Evolutionary conservation across 2,113 vertebrate species (phyloP), one percentile per base, ranked within the genome.

Genomic region (Vicugna pacos): DNA sequence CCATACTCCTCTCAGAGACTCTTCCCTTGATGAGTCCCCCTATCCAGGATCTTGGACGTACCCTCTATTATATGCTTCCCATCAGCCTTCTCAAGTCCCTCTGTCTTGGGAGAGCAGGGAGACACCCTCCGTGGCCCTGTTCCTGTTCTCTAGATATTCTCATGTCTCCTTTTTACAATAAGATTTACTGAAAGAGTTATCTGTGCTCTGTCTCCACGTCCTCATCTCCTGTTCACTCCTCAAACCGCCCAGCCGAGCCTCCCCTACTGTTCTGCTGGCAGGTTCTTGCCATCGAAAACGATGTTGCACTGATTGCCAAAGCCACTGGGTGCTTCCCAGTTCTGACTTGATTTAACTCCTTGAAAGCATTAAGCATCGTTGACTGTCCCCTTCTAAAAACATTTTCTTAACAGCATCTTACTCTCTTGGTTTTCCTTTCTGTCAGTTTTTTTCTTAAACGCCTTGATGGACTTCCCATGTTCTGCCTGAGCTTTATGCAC

Each of bases 271-370:
- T 83, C 77, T 48, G 30, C 64, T 24, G 62, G 48, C 79, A n/a
- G 24, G 32, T 38, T 64, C 48, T 88, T 80, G 42, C 52, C 38
- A 35, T 42, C 2, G 0, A 65, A 90, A 42, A 80, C 52, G 72
- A 73, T 48, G 48, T 15, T 70, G 35, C 83, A 19, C 38, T 72
- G 58, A 3, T 70, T 76, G 35, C 26, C 58, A 64, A 89, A 72
- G 67, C 35, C 54, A 56, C 8, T 1, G 32, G 38, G 48, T 54
- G 22, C 56, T 82, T 77, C 77, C 76, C n/a, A 77, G 28, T 76
- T 76, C 67, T 92, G 79, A 70, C 9, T 60, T 64, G 70, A 76
- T 42, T 65, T 62, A 70, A 95, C 38, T 76, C 85, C 73, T 79
- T 30, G 4, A 73, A 86, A 86, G 24, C 30, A 6, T 58, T 50